Evolutionary conservation across 2,888 invertebrate genomes (phyloP).

Genomic region (Callyntrura sp.): DNA sequence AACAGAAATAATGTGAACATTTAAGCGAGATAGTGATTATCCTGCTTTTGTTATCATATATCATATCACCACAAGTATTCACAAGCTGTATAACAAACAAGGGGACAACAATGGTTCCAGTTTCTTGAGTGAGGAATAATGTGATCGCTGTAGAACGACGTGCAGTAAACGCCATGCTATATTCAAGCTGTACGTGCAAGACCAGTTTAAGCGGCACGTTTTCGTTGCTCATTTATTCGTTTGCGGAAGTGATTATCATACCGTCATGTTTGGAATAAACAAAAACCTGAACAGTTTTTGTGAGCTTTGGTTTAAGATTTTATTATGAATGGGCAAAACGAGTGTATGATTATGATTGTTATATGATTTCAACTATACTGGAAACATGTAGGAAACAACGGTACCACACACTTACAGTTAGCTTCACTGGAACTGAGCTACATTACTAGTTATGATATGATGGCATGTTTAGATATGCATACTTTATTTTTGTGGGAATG

Average conservation of each 20-base stretch:
- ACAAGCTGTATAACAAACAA: no score
- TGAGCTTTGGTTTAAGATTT: neutral
- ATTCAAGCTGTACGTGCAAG: no score
- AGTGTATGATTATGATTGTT: neutral
- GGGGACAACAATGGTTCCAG: neutral
- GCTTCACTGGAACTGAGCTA: slow-evolving; percentile 1
- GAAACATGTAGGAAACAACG: neutral
- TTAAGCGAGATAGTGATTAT: no score
- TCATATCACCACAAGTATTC: neutral
- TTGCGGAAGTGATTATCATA: slow-evolving; percentile 73
- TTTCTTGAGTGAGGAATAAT: no score
- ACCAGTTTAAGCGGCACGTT: neutral
- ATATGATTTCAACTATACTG: neutral
- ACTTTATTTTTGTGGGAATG: neutral
- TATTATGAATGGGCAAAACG: neutral
- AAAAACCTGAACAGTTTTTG: slow-evolving; percentile 61
- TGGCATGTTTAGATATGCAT: neutral
- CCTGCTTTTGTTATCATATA: neutral
- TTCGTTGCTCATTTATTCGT: slow-evolving; percentile 23
- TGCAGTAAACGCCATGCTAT: no score
- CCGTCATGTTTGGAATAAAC: slow-evolving; percentile 55
- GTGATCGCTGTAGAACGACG: no score
- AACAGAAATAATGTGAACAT: neutral
- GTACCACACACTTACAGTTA: neutral
- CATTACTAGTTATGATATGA: neutral